Evolutionary conservation across 1,140 invertebrate species (phyloP), one percentile per base, ranked within the genome.

Genomic region (Himalopsyche phryganea): DNA sequence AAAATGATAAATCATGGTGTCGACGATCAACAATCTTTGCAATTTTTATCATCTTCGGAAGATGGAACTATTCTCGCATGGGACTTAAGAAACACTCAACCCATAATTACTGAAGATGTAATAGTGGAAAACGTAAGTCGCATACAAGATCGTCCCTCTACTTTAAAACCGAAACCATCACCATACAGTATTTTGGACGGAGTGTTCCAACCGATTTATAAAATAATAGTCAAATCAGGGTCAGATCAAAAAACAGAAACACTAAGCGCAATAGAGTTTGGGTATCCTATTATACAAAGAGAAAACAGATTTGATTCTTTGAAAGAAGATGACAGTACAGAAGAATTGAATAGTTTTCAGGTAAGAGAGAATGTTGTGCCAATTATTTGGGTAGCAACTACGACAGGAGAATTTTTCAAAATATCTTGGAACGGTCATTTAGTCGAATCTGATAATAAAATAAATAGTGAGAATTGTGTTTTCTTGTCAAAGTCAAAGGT

Each of bases 11-110:
- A 69, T 46, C 68, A 66, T 57, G 68, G 62, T 11, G 71, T 69
- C 41, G 68, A 75, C 18, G 66, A 66, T 14, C 75, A 76, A 66
- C 74, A 77, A 46, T 81, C 77, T 6, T 67, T 80, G 36, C 85
- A 86, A 68, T 85, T 89, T 66, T 67, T 85, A 1, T 83, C 85
- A 3, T 78, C 80, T 42, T 81, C 83, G 48, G 71, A 82, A 58
- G 87, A 89, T 66, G 86, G 87, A 4, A 78, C 71, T 7, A 76
- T 90, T 28, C 78, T 83, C 54, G 83, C 88, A 66, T 90, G 88
- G 88, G 83, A 88, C 73, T 70, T 89, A 35, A 79, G 81, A 53
- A 69, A 62, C 10, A 42, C 56, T 33, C 64, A 65, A n/a, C 57
- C 52, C 15, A 32, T 42, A 42, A 51, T 46, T 14, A 32, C 42